Evolutionary conservation across 2,888 invertebrate genomes (phyloP).

Genomic region (Ophion costatus): DNA sequence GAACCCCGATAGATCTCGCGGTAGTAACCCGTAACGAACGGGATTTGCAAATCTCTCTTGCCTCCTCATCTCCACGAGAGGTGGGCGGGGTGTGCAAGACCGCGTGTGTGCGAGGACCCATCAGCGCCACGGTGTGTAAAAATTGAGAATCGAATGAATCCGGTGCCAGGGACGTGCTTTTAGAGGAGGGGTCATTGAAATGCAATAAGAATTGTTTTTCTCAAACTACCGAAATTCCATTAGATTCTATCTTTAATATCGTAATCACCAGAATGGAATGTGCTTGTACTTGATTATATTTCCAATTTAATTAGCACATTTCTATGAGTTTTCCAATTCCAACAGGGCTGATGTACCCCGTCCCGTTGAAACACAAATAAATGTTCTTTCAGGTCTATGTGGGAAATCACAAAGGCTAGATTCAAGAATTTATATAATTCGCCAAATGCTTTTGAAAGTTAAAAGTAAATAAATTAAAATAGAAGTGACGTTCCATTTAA

Average conservation of each 20-base stretch:
- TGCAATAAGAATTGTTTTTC: too few species aligned
- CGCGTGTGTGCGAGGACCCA: slow-evolving; percentile 7
- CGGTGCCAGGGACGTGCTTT: not conserved
- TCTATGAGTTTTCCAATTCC: too few species aligned
- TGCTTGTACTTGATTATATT: too few species aligned
- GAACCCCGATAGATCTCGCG: slow-evolving; percentile 73
- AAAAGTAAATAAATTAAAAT: not conserved
- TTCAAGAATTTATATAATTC: too few species aligned
- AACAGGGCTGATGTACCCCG: too few species aligned
- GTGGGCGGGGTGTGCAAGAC: not conserved
- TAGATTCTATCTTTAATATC: too few species aligned
- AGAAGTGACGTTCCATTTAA: not conserved
- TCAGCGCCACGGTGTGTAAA: slow-evolving; percentile 12
- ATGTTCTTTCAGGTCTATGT: not conserved
- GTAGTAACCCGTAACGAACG: slow-evolving; percentile 76
- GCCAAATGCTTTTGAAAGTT: not conserved
- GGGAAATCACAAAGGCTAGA: not conserved
- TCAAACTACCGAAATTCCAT: not conserved
- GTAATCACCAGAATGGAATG: too few species aligned
- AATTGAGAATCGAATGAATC: slow-evolving; percentile 42
- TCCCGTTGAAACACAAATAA: too few species aligned
- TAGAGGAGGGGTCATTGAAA: too few species aligned
- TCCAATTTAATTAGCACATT: not conserved
- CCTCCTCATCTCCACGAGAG: not conserved
- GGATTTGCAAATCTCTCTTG: slow-evolving; percentile 67